Conservation (phyloP, 1,140 invertebrate genomes). For the Phymastichus coffea region DNA sequence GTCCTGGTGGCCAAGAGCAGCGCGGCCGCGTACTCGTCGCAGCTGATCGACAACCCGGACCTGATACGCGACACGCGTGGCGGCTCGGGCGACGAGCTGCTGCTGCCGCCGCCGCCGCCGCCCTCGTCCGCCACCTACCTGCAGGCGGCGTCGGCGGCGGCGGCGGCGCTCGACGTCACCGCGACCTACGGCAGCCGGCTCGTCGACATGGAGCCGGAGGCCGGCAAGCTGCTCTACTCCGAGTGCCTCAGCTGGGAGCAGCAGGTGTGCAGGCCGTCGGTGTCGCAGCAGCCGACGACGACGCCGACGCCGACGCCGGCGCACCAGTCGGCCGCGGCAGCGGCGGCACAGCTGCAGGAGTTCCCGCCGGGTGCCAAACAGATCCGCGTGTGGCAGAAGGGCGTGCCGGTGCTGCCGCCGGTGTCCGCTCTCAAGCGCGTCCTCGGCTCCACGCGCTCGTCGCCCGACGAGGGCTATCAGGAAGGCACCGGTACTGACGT, state of each 20-base stretch:
- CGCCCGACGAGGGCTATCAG: constrained; percentile 87
- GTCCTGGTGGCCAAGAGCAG: neutral
- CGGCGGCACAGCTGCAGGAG: constrained; percentile 36
- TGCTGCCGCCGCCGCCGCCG: constrained; percentile 38
- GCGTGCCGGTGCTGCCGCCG: constrained; percentile 78
- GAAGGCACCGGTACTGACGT: constrained; percentile 90
- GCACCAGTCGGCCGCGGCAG: neutral
- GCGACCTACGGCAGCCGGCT: constrained; percentile 33
- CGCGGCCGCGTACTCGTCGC: constrained; percentile 61
- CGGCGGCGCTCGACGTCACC: neutral
- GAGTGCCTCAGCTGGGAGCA: constrained; percentile 56
- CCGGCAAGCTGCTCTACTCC: constrained; percentile 73
- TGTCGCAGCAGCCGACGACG: constrained; percentile 32
- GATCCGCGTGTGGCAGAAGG: constrained; percentile 80
- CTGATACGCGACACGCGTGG: constrained; percentile 73
- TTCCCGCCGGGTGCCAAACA: constrained; percentile 68
- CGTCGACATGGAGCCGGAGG: constrained; percentile 66
- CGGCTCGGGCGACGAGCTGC: constrained; percentile 46
- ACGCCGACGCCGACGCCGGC: constrained; percentile 31
- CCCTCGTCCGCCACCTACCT: neutral
- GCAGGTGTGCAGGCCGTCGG: constrained; percentile 35
- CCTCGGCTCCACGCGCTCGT: constrained; percentile 73
- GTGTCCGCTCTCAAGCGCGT: constrained; percentile 78
- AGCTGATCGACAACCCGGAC: constrained; percentile 75
- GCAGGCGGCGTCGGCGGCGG: no score